phyloP scores from a whole-genome alignment of 2,888 invertebrate species.

The Eurytoma californica region DNA sequence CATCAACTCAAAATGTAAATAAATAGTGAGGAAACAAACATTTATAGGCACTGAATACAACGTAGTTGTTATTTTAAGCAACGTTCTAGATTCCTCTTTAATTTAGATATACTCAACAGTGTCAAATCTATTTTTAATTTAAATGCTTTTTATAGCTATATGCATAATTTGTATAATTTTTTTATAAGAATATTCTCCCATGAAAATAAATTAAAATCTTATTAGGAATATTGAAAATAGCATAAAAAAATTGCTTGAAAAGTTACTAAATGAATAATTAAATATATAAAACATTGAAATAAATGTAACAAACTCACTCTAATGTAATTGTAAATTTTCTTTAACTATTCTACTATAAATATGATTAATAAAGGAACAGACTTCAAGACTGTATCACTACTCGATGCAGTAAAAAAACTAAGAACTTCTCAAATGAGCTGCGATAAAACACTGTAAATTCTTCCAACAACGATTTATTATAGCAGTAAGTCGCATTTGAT shows the following conservation, averaged over 20 bases:
- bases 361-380: constrained; percentile 22
- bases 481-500: constrained; percentile 57
- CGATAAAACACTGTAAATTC: constrained; percentile 46
- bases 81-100: constrained; percentile 23
- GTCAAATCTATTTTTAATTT: constrained; percentile 19
- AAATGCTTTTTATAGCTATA: not conserved
- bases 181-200: not conserved
- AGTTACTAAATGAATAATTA: not conserved
- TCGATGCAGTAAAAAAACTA: constrained; percentile 27
- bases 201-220: not conserved
- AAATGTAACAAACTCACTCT: no score
- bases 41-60: not conserved
- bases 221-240: not conserved
- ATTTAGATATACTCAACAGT: not conserved
- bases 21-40: no score
- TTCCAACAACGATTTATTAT: constrained; percentile 58
- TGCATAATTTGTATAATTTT: not conserved
- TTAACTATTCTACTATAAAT: not conserved
- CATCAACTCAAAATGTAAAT: no score
- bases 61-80: constrained; percentile 8
- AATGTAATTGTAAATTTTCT: no score
- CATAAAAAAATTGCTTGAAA: not conserved
- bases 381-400: constrained; percentile 14
- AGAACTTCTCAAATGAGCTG: constrained; percentile 34
- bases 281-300: no score